phyloP scores from a whole-genome alignment of 2,888 invertebrate genomes.

The Nemurella pictetii region DNA sequence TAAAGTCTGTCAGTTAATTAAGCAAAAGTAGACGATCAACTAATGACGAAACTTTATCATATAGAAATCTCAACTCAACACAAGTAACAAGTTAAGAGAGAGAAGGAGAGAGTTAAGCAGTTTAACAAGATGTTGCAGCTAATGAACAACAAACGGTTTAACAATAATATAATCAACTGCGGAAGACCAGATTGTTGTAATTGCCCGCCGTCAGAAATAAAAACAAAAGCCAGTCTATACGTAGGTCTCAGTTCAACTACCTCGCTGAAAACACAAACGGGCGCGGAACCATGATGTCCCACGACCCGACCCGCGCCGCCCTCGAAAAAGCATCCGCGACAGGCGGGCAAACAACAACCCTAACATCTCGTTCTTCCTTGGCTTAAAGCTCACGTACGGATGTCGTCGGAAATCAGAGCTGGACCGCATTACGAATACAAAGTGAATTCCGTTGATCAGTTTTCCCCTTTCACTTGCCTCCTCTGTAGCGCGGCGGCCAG shows the following conservation, averaged over 20 bases:
- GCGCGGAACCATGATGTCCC: not conserved
- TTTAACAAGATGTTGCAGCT: not conserved
- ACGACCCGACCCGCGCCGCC: too few species aligned
- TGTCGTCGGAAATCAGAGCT: not conserved
- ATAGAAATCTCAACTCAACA: not conserved
- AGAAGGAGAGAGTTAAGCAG: not conserved
- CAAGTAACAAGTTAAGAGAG: not conserved
- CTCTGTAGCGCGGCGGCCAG: constrained; percentile 81
- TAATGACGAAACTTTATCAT: not conserved
- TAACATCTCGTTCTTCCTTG: not conserved
- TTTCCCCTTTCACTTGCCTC: constrained; percentile 68
- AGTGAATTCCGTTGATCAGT: constrained; percentile 36
- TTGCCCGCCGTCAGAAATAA: not conserved
- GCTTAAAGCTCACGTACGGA: not conserved
- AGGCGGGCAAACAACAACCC: not conserved
- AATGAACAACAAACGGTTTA: not conserved
- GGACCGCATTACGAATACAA: not conserved
- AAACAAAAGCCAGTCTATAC: not conserved
- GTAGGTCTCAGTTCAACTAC: not conserved
- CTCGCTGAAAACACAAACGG: not conserved
- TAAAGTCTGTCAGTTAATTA: not conserved
- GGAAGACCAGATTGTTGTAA: not conserved
- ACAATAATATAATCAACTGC: not conserved
- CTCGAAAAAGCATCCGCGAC: not conserved
- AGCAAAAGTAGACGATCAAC: not conserved